Conservation (phyloP, 2,113 vertebrate species). For the Mohoua ochrocephala region DNA sequence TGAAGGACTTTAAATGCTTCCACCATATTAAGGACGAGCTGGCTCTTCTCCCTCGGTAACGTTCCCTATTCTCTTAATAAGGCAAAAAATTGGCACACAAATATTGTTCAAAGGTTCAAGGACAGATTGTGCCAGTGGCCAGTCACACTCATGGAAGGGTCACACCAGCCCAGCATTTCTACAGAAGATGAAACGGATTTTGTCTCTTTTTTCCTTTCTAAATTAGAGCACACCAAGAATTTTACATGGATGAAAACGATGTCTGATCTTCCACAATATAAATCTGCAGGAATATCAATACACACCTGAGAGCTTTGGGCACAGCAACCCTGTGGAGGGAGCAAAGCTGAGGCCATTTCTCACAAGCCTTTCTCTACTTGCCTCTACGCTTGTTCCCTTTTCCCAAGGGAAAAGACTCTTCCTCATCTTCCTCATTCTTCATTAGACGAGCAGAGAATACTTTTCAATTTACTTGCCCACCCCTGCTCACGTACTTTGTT, state of each 20-base stretch:
- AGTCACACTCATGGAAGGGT: background rate
- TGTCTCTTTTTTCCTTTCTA: background rate
- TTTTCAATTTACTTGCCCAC: background rate
- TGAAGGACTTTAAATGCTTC: conserved; percentile 57
- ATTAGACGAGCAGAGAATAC: background rate
- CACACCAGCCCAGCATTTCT: background rate
- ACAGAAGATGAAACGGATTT: background rate
- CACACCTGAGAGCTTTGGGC: background rate
- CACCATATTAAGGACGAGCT: background rate
- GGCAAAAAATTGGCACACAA: background rate
- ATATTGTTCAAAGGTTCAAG: background rate
- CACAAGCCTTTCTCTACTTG: background rate
- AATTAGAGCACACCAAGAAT: background rate
- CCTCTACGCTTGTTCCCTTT: background rate
- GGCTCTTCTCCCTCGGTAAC: background rate
- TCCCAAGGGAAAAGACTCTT: background rate
- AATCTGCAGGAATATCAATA: background rate
- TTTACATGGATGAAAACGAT: background rate
- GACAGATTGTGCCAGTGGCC: background rate
- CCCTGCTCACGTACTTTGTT: background rate
- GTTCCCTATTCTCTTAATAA: background rate
- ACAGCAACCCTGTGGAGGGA: background rate
- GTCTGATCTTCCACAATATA: background rate
- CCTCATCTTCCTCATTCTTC: background rate
- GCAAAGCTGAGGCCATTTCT: background rate